Base-by-base conservation (phyloP, 2,797 vertebrate genomes). In the Alca torda region DNA sequence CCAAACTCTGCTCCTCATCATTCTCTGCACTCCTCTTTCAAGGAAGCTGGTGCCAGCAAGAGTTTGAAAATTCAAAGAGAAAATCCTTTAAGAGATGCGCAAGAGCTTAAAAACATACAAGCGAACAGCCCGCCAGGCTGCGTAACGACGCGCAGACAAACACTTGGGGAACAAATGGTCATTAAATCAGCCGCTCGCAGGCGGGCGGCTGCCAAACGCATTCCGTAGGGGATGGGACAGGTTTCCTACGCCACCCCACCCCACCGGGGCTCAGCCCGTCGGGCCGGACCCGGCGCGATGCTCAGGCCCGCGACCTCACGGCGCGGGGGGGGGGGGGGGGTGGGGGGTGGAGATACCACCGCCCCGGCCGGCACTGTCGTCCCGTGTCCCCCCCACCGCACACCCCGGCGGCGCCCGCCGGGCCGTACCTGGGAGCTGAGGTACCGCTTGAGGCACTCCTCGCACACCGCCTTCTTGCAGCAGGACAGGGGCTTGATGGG, bases 401-500 rank as follows among this genome's bases (percentile, higher is more conserved):
- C 33, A 5, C 3, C 11, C 4, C 4, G 1, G 15, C 45, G 4
- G 69, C 50, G 39, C 26, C 54, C 1, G 57, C 35, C 25, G 50
- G 57, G 24, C 60, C 90, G 35, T 95, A 97, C 96, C 95, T 96
- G 94, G 48, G 96, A 98, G 97, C 98, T 99, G 98, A 99, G 98
- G 98, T 99, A 99, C 95, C 98, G 97, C 95, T 98, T 98, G 97
- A 99, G 98, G 96, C 99, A 99, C 95, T 99, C 99, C 78, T 99
- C 99, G 94, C 99, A 99, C 96, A 99, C 99, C 50, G 98, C 98
- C 97, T 99, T 99, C 97, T 98, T 98, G 98, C 99, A 99, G 98
- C 99, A 99, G 88, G 98, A 98, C 92, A 99, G 96, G 56, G 99
- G 98, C 95, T 98, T 98, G 97, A 99, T 99, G 93, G 98, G 97